phyloP scores from a whole-genome alignment of 2,113 vertebrate genomes.

The Phylloscopus trochilus region DNA sequence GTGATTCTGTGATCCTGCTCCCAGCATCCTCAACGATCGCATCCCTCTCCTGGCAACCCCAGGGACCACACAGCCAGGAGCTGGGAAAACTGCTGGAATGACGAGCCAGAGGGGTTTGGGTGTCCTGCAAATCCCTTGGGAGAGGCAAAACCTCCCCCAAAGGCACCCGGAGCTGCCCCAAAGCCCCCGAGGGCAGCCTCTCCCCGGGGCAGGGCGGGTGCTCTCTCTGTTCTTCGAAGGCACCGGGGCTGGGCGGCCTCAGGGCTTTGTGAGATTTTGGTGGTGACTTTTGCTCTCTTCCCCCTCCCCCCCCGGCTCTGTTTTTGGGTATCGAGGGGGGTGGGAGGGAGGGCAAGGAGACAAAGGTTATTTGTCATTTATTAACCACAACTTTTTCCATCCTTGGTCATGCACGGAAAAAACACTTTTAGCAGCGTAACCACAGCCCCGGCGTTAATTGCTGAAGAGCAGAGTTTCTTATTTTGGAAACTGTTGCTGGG shows the following conservation, averaged over 20 bases:
- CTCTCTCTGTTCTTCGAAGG: slow-evolving; percentile 73
- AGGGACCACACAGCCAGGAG: neutral
- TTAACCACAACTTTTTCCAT: slow-evolving; percentile 75
- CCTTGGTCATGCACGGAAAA: slow-evolving; percentile 66
- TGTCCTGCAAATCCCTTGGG: neutral
- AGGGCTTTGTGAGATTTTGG: slow-evolving; percentile 21
- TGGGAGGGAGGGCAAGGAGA: neutral
- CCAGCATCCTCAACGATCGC: neutral
- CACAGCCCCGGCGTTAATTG: slow-evolving; percentile 42
- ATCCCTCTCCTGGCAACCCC: neutral
- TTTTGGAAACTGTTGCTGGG: slow-evolving; percentile 61
- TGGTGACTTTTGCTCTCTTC: neutral
- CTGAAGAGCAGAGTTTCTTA: slow-evolving; percentile 61
- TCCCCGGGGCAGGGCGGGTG: neutral
- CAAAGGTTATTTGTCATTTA: slow-evolving; percentile 68
- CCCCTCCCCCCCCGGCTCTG: neutral
- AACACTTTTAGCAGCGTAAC: slow-evolving; percentile 48
- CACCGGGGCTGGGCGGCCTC: neutral
- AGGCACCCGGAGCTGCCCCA: neutral
- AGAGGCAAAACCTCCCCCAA: neutral
- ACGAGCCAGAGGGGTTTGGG: neutral
- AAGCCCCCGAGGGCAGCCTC: neutral
- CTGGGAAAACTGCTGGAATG: neutral
- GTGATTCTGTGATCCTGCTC: neutral
- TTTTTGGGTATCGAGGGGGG: neutral